Base-by-base conservation (phyloP, 2,888 invertebrate species). In the Cotesia congregata region DNA sequence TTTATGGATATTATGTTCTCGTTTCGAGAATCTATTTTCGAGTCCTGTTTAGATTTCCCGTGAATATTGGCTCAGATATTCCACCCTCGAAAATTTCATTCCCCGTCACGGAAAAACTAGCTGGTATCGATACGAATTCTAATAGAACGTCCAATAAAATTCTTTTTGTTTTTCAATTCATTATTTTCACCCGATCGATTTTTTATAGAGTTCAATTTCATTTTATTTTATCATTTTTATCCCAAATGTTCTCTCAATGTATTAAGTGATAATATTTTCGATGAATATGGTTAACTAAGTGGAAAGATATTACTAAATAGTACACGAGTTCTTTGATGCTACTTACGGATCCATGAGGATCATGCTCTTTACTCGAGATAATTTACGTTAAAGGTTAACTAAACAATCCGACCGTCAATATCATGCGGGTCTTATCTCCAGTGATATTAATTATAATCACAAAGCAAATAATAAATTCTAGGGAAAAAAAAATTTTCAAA, bases 351-450 rank as follows among this genome's bases (percentile, higher is more conserved):
- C 77, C 75, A 68, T 68, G 60, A 41, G 70, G 69, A 64, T 76
- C 59, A 75, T 80, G 65, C 68, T 70, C 74, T 76, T 78, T 79
- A 73, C 75, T 69, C 71, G 75, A 83, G 86, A 87, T 87, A 87
- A 87, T 87, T 87, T 87, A 87, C 85, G 84, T 86, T 85, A 86
- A 86, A 86, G 86, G 86, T 87, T 87, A 87, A 87, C 85, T 84
- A 77, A 76, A 76, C 72, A 64, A 77, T 76, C 77, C 62, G 72
- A 72, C 74, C 41, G 61, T 71, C 64, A 78, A 76, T 74, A 70
- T 76, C 67, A 64, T 41, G 40, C 70, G 71, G 72, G 62, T 73
- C 69, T 80, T 76, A 72, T 79, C 41, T 39, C 50, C 7, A 7
- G 40, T 20, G 60, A 64, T 59, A 68, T n/a, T 62, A 39, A 20